These are phyloP conservation scores for Venusia cambrica DNA, from an alignment of 2,888 invertebrate species.

Conservation along the genomic window DNA sequence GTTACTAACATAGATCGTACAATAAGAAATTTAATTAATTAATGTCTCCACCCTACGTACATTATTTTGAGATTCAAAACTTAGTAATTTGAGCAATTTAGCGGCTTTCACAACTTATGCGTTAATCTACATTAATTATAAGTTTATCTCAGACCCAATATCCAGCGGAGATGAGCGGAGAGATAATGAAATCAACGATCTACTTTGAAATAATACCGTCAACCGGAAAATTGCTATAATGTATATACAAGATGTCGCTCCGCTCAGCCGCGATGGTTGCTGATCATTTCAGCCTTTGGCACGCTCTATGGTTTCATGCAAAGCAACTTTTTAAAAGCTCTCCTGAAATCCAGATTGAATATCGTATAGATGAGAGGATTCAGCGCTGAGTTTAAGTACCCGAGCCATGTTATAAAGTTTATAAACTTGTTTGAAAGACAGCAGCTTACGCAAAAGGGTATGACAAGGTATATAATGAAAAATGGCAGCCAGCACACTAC, in stretches of 20 bases:
- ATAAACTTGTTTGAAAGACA: conserved; percentile 90
- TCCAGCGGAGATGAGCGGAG: too few relatives aligned
- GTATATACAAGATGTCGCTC: too few relatives aligned
- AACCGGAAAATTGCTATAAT: too few relatives aligned
- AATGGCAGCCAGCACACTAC: conserved; percentile 99
- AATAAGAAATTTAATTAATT: conserved; percentile 21
- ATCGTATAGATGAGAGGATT: conserved; percentile 98
- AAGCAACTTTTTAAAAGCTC: conserved; percentile 91
- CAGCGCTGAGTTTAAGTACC: conserved; percentile 93
- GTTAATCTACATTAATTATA: conserved; percentile 36
- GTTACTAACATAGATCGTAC: conserved; percentile 22
- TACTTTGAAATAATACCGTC: too few relatives aligned
- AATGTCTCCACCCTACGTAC: conserved; percentile 21
- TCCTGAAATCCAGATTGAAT: conserved; percentile 95
- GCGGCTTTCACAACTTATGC: conserved; percentile 47
- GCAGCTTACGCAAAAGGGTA: conserved; percentile 92
- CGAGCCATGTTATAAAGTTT: conserved; percentile 96
- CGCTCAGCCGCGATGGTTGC: too few relatives aligned
- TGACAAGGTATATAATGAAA: conserved; percentile 96
- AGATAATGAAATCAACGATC: too few relatives aligned
- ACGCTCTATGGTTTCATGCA: conserved; percentile 61
- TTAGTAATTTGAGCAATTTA: conserved; percentile 66
- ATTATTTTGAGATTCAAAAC: conserved; percentile 43
- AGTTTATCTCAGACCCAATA: too few relatives aligned
- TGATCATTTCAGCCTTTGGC: conserved; percentile 62